Base-by-base conservation (phyloP, 30 jellyfish, hydroid and myxozoan species). In the Chironex yamaguchii region DNA sequence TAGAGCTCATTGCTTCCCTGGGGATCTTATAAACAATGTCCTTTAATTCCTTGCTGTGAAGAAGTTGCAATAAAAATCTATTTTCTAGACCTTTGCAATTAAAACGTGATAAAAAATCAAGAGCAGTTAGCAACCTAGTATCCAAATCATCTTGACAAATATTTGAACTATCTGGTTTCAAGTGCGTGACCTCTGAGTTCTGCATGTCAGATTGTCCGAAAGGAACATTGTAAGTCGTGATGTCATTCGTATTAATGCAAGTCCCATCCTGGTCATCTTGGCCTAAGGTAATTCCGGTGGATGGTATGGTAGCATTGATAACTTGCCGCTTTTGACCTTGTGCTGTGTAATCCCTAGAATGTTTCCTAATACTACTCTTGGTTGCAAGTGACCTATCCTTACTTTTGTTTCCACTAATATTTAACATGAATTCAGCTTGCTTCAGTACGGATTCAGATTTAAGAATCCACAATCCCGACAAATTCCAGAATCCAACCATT, bases 401-500 rank as follows among this genome's bases (percentile, higher is more conserved):
- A 42, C 58, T 17, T 17, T 17, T 42, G 17, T 42, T 42, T 6
- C 17, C 9, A 9, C 9, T 42, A 6, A 17, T 17, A 9, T 71
- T 79, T 34, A 79, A 49, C 90, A 89, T 58, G 2, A 13, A 24
- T 62, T 71, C 92, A 4, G 97, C 97, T 32, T 89, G 98, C 36
- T 84, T 86, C 1, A 85, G 53, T 0, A 95, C 85, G 0, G 99
- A 76, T 67, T 95, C 96, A 0, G 99, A 70, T 42, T 89, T 65
- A 26, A 95, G 53, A 14, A 76, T 77, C 73, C 97, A 84, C 49
- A 95, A 52, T 6, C 93, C 97, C 2, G 97, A 90, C 1, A 80
- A 36, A 58, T 91, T 79, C 99, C 99, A 95, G 0, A 95, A 75
- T 2, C 97, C 99, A 50, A 81, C 90, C 28, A 35, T 80, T 14